Conservation (phyloP, 2,113 vertebrate species). For the Callipepla californica region DNA sequence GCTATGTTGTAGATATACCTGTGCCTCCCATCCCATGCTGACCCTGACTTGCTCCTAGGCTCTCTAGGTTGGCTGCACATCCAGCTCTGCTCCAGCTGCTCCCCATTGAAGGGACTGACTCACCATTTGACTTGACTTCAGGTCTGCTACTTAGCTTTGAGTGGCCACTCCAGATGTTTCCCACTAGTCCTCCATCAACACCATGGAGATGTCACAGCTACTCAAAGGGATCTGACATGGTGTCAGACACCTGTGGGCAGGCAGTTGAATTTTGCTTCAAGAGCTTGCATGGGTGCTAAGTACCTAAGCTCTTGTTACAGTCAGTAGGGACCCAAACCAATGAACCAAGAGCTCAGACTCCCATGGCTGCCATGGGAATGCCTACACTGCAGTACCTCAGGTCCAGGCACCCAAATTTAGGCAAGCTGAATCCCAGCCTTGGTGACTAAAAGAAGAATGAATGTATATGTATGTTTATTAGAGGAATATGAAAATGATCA, state of each 20-base stretch:
- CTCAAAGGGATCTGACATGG: not conserved
- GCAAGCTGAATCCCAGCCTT: not conserved
- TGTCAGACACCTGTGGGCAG: not conserved
- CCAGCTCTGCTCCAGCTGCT: not conserved
- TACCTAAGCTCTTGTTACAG: not conserved
- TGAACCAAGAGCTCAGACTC: not conserved
- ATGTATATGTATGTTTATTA: not conserved
- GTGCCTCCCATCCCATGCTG: not conserved
- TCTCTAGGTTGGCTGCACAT: not conserved
- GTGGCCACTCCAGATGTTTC: not conserved
- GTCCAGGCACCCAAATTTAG: not conserved
- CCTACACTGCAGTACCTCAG: not conserved
- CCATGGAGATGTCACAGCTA: not conserved
- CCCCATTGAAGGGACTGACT: not conserved
- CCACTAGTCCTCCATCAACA: not conserved
- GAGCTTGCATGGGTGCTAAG: not conserved
- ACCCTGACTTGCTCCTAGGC: not conserved
- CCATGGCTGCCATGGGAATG: not conserved
- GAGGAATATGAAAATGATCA: not conserved
- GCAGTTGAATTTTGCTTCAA: not conserved
- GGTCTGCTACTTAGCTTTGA: not conserved
- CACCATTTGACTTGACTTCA: not conserved
- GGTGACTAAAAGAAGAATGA: not conserved
- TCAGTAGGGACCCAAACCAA: not conserved
- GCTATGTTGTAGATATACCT: not conserved